A percentile compares a stretch with the other conserved stretches of the same genome.
phyloP scores from a whole-genome alignment of 2,888 invertebrate genomes.

The Synanthedon andrenaeformis region DNA sequence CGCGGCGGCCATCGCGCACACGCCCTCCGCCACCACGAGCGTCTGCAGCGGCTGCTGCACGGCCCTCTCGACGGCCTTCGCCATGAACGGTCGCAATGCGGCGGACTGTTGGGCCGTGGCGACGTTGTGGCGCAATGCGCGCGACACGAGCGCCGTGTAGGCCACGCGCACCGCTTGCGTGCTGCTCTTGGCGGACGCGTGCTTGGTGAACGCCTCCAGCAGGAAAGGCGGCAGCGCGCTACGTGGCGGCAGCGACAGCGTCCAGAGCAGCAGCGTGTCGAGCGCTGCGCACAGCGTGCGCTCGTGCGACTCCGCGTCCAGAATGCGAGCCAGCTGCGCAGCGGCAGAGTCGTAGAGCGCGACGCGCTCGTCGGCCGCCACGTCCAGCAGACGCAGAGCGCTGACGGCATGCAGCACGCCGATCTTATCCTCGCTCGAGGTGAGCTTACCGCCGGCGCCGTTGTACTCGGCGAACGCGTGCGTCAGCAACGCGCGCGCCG shows the following conservation, averaged over 20 bases:
- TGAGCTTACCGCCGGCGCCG: slow-evolving; percentile 92
- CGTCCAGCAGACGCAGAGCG: slow-evolving; percentile 68
- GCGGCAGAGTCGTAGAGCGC: slow-evolving; percentile 71
- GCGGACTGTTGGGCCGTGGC: slow-evolving; percentile 36
- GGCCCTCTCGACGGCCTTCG: slow-evolving; percentile 81
- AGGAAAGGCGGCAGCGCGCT: slow-evolving; percentile 69
- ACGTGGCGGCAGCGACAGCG: slow-evolving; percentile 17
- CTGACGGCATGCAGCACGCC: slow-evolving; percentile 70
- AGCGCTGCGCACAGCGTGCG: slow-evolving; percentile 86
- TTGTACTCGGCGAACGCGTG: slow-evolving; percentile 84
- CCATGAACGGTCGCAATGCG: slow-evolving; percentile 72
- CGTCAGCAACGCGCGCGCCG: slow-evolving; percentile 76
- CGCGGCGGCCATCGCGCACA: slow-evolving; percentile 44
- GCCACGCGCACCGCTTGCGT: slow-evolving; percentile 82
- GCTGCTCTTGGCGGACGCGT: slow-evolving; percentile 79
- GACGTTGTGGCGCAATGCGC: slow-evolving; percentile 66
- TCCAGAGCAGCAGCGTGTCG: slow-evolving; percentile 86
- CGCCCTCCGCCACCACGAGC: slow-evolving; percentile 45
- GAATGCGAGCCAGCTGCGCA: slow-evolving; percentile 78
- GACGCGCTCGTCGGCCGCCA: slow-evolving; percentile 67
- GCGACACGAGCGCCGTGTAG: slow-evolving; percentile 81
- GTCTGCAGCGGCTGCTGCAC: slow-evolving; percentile 75
- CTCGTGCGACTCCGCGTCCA: slow-evolving; percentile 93
- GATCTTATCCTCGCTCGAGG: slow-evolving; percentile 88
- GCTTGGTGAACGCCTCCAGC: slow-evolving; percentile 78